phyloP scores from a whole-genome alignment of 2,888 invertebrate genomes.

The Myathropa florea region DNA sequence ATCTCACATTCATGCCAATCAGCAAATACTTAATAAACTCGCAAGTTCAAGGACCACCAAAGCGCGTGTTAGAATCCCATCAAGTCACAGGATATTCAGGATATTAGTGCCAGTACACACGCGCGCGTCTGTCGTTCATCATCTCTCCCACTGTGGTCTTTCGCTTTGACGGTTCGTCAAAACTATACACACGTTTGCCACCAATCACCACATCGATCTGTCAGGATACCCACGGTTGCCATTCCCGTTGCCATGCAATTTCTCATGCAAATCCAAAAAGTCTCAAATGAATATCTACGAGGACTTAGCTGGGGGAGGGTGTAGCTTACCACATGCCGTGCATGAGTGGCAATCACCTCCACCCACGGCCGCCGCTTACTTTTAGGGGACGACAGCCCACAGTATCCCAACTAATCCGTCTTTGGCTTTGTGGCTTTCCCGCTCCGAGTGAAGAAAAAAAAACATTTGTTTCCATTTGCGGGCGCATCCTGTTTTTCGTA shows the following conservation, averaged over 20 bases:
- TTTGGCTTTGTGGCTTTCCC: conserved; percentile 28
- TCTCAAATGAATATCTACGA: neutral
- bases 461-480: neutral
- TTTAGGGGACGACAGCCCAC: neutral
- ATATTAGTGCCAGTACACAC: neutral
- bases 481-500: neutral
- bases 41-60: neutral
- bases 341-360: too few species aligned
- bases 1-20: neutral
- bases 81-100: neutral
- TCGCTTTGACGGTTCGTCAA: neutral
- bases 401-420: conserved; percentile 24
- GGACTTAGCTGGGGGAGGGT: neutral
- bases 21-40: neutral
- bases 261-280: neutral
- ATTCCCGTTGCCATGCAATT: neutral
- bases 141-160: neutral
- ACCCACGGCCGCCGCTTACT: too few species aligned
- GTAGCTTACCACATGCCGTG: too few species aligned
- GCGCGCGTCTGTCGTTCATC: neutral
- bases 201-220: neutral
- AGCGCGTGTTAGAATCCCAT: neutral
- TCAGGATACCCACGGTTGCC: neutral
- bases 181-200: neutral
- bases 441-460: neutral